These are phyloP conservation scores for Octopus sinensis DNA, from an alignment of 1,140 invertebrate species.

Conservation along the genomic window DNA sequence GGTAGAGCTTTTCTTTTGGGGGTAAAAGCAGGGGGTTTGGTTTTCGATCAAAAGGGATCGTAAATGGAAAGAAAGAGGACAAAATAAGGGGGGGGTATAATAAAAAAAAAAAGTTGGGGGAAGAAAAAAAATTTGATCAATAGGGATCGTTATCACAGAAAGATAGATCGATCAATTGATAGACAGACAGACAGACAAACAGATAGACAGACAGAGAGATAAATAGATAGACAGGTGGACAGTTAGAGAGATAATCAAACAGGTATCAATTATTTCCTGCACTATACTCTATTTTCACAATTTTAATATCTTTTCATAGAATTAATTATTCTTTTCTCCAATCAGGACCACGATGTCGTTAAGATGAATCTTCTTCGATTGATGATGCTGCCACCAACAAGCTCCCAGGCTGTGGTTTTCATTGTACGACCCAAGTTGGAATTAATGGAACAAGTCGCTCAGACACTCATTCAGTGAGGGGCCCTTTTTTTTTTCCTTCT, in stretches of 20 bases:
- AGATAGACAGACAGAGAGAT: too few relatives aligned
- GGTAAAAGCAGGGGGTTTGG: too few relatives aligned
- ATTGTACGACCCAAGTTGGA: slow-evolving; percentile 77
- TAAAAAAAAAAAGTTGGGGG: background rate
- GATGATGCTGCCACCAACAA: slow-evolving; percentile 67
- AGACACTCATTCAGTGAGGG: slow-evolving; percentile 72
- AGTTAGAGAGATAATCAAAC: too few relatives aligned
- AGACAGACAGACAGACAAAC: too few relatives aligned
- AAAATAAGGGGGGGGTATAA: background rate
- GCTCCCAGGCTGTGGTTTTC: slow-evolving; percentile 82
- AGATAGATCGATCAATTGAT: too few relatives aligned
- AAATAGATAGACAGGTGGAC: too few relatives aligned
- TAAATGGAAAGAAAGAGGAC: background rate
- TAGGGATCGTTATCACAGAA: background rate
- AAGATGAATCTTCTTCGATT: slow-evolving; percentile 68
- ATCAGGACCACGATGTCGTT: slow-evolving; percentile 53
- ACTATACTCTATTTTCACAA: too few relatives aligned
- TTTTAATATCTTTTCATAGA: too few relatives aligned
- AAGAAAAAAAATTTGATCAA: background rate
- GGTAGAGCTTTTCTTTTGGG: too few relatives aligned
- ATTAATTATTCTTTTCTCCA: background rate
- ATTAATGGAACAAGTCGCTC: slow-evolving; percentile 82
- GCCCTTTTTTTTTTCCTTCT: too few relatives aligned
- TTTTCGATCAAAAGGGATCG: background rate
- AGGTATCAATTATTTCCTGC: too few relatives aligned